Conservation (phyloP, 2,113 vertebrate genomes). For the Eupsittula cactorum region DNA sequence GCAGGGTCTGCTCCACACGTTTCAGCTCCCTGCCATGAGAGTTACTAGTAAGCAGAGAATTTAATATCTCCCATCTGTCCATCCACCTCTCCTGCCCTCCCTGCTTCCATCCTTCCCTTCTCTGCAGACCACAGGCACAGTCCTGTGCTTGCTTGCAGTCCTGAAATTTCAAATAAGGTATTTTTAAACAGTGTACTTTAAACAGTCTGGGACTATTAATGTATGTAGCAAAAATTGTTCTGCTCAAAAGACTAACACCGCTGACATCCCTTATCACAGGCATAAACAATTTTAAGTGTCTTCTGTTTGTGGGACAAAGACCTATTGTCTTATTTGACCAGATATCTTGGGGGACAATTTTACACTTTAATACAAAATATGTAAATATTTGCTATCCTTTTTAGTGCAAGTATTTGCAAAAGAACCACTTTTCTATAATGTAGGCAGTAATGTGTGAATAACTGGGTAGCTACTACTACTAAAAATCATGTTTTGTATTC, state of each 20-base stretch:
- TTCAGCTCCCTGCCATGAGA: fast-evolving
- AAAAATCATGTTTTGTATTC: not conserved
- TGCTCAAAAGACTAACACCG: not conserved
- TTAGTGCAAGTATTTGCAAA: not conserved
- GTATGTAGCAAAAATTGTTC: not conserved
- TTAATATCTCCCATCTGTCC: not conserved
- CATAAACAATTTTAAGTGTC: not conserved
- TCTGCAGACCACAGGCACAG: not conserved
- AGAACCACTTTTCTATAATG: not conserved
- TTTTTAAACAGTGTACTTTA: not conserved
- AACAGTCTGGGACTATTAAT: not conserved
- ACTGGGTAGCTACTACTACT: not conserved
- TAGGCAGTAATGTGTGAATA: not conserved
- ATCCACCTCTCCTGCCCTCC: not conserved
- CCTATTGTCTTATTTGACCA: not conserved
- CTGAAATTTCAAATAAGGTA: not conserved
- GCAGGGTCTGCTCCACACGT: not conserved
- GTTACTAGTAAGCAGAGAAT: not conserved
- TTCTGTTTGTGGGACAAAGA: not conserved
- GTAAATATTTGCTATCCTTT: not conserved
- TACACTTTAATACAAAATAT: not conserved
- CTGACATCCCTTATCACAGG: not conserved
- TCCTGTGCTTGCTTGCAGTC: fast-evolving
- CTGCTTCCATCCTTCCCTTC: not conserved
- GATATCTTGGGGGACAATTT: not conserved